These are phyloP conservation scores for Procavia capensis DNA, from an alignment of 2,113 vertebrate species.

Conservation along the genomic window DNA sequence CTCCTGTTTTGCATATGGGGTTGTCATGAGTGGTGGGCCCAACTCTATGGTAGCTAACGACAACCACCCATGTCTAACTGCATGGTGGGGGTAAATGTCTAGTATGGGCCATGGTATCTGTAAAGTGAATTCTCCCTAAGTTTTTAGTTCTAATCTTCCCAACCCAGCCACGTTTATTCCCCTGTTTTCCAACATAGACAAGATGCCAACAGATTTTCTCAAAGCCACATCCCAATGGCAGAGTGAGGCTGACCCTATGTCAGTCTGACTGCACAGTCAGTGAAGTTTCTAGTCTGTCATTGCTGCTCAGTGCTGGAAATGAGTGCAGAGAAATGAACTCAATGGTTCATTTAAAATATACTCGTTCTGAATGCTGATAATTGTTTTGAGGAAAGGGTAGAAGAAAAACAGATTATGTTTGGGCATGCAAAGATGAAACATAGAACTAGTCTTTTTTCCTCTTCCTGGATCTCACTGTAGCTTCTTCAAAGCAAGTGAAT, in stretches of 20 bases:
- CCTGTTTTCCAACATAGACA: background rate
- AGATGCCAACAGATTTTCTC: slow-evolving; percentile 11
- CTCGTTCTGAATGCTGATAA: slow-evolving; percentile 50
- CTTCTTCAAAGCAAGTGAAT: slow-evolving; percentile 72
- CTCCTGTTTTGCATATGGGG: background rate
- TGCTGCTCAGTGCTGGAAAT: slow-evolving; percentile 16
- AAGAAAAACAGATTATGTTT: slow-evolving; percentile 54
- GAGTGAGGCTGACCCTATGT: background rate
- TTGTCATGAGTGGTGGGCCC: background rate
- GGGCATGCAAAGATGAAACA: slow-evolving; percentile 63
- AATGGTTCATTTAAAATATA: slow-evolving; percentile 56
- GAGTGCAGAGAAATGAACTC: slow-evolving; percentile 1
- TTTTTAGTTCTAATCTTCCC: background rate
- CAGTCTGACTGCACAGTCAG: slow-evolving; percentile 18
- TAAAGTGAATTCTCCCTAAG: background rate
- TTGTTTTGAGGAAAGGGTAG: slow-evolving; percentile 55
- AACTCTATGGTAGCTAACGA: background rate
- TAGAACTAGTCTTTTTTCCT: slow-evolving; percentile 69
- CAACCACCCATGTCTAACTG: background rate
- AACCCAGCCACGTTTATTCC: background rate
- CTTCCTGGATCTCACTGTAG: slow-evolving; percentile 57
- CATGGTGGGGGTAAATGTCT: background rate
- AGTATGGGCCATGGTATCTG: background rate
- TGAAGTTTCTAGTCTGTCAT: background rate
- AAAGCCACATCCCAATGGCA: background rate